Evolutionary conservation across 2,888 invertebrate species (phyloP).

Genomic region (Microdon myrmicae): DNA sequence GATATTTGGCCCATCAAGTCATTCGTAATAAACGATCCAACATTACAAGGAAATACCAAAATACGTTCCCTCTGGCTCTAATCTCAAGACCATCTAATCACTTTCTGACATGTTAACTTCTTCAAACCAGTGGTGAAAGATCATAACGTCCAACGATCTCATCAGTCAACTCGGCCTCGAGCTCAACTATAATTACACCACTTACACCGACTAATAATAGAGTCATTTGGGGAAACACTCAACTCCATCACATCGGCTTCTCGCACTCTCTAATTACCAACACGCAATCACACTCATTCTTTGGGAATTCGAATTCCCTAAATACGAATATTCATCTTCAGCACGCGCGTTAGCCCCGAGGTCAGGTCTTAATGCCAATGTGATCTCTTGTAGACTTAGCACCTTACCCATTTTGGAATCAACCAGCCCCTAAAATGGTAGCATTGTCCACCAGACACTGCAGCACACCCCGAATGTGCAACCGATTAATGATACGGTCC

Average conservation of each 20-base stretch:
- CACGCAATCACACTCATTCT: slow-evolving; percentile 41
- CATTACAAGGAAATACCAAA: too few species aligned
- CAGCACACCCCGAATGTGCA: slow-evolving; percentile 63
- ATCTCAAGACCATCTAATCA: too few species aligned
- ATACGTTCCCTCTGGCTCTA: too few species aligned
- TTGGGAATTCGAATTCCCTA: slow-evolving; percentile 7
- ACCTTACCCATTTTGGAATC: slow-evolving; percentile 44
- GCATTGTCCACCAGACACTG: slow-evolving; percentile 28
- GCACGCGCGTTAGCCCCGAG: slow-evolving; percentile 31
- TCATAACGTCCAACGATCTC: not conserved
- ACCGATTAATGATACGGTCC: slow-evolving; percentile 65
- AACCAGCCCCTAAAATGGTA: slow-evolving; percentile 42
- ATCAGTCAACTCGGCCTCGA: slow-evolving; percentile 16
- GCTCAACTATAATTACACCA: slow-evolving; percentile 24
- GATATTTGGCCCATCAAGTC: too few species aligned
- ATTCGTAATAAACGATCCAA: too few species aligned
- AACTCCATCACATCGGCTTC: slow-evolving; percentile 11
- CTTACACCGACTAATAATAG: slow-evolving; percentile 34
- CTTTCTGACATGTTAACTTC: too few species aligned
- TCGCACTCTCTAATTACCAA: slow-evolving; percentile 36
- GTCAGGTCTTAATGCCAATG: slow-evolving; percentile 47
- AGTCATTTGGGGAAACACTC: slow-evolving; percentile 29
- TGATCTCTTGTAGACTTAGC: slow-evolving; percentile 49
- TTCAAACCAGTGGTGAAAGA: slow-evolving; percentile 8
- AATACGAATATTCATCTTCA: slow-evolving; percentile 18